A percentile compares a stretch with the other conserved stretches of the same genome.
Evolutionary conservation across 2,113 vertebrate genomes (phyloP).

Genomic region (Tyto alba): DNA sequence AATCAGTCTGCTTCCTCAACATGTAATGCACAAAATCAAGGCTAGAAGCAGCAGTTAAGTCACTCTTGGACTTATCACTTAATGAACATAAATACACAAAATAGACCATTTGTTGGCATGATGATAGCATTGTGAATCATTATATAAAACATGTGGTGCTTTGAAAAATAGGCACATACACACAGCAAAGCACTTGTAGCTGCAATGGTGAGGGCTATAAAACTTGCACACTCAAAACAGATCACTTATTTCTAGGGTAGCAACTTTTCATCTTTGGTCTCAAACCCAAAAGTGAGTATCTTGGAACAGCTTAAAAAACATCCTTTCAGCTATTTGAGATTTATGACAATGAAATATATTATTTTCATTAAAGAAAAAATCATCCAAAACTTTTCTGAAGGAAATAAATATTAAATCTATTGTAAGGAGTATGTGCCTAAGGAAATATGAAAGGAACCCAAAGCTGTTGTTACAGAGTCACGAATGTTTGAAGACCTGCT

Average conservation of each 20-base stretch:
- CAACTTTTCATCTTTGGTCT: background rate
- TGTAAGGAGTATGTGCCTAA: background rate
- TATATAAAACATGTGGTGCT: constrained; percentile 7
- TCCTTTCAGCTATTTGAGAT: background rate
- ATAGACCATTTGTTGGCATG: background rate
- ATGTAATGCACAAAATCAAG: background rate
- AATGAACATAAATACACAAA: constrained; percentile 27
- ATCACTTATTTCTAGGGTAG: background rate
- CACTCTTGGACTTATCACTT: constrained; percentile 7
- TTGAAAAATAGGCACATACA: constrained; percentile 7
- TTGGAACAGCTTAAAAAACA: background rate
- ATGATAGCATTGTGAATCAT: background rate
- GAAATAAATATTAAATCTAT: background rate
- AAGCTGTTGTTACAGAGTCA: background rate
- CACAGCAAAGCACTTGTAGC: background rate
- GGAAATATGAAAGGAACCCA: background rate
- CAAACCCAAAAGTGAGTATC: background rate
- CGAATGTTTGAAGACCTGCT: background rate
- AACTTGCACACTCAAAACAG: background rate
- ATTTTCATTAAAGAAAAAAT: background rate
- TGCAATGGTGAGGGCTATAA: background rate
- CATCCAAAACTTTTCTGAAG: background rate
- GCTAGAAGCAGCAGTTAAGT: constrained; percentile 3
- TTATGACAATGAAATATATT: background rate
- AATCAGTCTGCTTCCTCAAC: background rate